These are phyloP conservation scores for Sciurus vulgaris DNA, from an alignment of 2,797 vertebrate genomes.

Conservation along the genomic window DNA sequence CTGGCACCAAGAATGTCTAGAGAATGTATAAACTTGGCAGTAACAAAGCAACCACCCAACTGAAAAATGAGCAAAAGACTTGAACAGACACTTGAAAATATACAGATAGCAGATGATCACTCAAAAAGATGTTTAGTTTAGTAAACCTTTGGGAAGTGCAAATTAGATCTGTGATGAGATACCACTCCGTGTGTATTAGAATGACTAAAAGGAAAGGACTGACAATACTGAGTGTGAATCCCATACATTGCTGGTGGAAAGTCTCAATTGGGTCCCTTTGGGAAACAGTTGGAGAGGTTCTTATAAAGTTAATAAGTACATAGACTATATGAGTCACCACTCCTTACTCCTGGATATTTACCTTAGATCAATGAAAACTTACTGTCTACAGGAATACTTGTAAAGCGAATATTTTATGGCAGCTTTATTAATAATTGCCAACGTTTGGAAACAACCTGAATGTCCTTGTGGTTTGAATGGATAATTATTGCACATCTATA, in stretches of 20 bases:
- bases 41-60: neutral
- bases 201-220: conserved; percentile 3
- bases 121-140: neutral
- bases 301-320: neutral
- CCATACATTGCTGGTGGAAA: neutral
- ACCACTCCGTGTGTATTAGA: neutral
- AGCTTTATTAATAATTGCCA: conserved; percentile 3
- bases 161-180: neutral
- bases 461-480: neutral
- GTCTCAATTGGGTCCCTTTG: neutral
- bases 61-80: neutral
- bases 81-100: neutral
- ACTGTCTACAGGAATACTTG: neutral
- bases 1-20: neutral
- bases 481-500: neutral
- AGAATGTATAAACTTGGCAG: neutral
- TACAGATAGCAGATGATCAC: neutral
- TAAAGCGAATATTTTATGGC: neutral
- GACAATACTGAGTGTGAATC: neutral
- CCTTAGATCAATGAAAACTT: conserved; percentile 20
- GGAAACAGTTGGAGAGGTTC: neutral
- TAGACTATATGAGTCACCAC: neutral
- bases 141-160: neutral
- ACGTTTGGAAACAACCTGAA: neutral
- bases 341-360: neutral